Base-by-base conservation (phyloP, 2,888 invertebrate species). In the Drosophila anomelani region DNA sequence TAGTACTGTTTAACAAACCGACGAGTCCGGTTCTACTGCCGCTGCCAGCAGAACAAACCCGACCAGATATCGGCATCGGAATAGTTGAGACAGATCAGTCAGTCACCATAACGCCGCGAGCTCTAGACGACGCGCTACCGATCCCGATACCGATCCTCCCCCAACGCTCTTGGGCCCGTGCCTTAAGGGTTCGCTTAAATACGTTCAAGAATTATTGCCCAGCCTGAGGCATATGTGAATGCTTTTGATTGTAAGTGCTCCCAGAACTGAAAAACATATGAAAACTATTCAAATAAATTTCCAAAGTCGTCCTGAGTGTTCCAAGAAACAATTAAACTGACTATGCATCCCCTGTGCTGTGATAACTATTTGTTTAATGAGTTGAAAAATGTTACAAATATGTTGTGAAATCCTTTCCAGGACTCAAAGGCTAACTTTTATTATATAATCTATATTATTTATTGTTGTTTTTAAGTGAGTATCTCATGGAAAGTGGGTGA, bases 1-100 rank as follows among this genome's bases (percentile, higher is more conserved):
- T 83, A 89, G 89, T 89, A 87, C 87, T 82, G 85, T 90, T 89
- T 85, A 76, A 89, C 78, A 85, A 81, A 84, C 89, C 80, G 80
- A 74, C 81, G 80, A 80, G 87, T 76, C 69, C 79, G 85, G 89
- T 89, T 77, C 58, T 69, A 66, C 70, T 68, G 67, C 54, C 74
- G 56, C 57, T 41, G 58, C 57, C 34, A 57, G 66, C 56, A 54
- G 61, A 49, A 61, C 72, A 60, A 61, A 43, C 41, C 29, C 71
- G 61, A 61, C 56, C 68, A 59, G 67, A 73, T 23, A 23, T 74
- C 73, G 66, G 60, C 49, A 36, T 32, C 44, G 67, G 51, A 55
- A 47, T 71, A 54, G 61, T 34, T 68, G 26, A 44, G 47, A 29
- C 34, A 46, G 69, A 68, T 68, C 63, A 39, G 17, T 47, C 77